Percentiles rank a stretch among this genome's conserved stretches.
Evolutionary conservation across 30 jellyfish, hydroid and myxozoan species (phyloP).

Genomic region (Aurelia coerulea): DNA sequence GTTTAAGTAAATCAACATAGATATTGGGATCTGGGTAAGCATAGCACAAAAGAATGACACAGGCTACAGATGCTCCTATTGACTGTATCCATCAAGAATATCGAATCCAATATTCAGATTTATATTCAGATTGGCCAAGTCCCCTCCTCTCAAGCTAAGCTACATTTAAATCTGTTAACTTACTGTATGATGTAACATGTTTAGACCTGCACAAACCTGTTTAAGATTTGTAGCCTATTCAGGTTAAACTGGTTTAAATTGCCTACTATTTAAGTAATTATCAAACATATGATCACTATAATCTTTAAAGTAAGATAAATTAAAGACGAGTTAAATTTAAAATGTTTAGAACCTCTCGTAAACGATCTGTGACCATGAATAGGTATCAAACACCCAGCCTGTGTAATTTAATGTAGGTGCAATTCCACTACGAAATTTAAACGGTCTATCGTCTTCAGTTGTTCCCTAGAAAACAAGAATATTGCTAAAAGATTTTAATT

Average conservation of each 20-base stretch:
- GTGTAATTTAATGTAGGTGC: slow-evolving; percentile 90
- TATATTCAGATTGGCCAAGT: neutral
- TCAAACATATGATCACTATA: neutral
- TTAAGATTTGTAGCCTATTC: too few relatives aligned
- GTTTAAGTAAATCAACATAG: too few relatives aligned
- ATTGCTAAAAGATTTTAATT: neutral
- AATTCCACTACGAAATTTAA: slow-evolving; percentile 90
- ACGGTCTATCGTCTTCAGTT: slow-evolving; percentile 77
- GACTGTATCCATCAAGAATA: too few relatives aligned
- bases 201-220: too few relatives aligned
- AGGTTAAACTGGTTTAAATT: too few relatives aligned
- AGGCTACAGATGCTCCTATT: too few relatives aligned
- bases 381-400: slow-evolving; percentile 94
- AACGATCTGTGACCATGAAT: slow-evolving; percentile 94
- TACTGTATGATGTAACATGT: too few relatives aligned
- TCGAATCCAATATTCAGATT: neutral
- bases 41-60: too few relatives aligned
- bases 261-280: neutral
- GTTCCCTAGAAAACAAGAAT: slow-evolving; percentile 51
- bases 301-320: neutral
- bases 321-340: neutral
- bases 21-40: too few relatives aligned
- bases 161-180: too few relatives aligned
- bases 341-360: slow-evolving; percentile 73
- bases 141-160: neutral